phyloP scores from a whole-genome alignment of 2,888 invertebrate species.

The Thalpophila matura region DNA sequence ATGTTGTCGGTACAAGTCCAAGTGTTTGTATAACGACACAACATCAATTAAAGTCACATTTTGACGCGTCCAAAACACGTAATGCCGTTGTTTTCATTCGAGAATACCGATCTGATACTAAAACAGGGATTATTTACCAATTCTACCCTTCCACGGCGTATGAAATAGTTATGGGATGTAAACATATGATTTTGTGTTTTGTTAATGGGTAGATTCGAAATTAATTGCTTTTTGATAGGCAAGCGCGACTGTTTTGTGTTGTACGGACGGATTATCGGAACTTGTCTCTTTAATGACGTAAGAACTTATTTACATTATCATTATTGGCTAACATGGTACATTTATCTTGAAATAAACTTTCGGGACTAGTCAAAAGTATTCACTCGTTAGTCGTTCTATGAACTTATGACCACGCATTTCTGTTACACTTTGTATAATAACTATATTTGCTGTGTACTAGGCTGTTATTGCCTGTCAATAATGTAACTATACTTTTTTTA shows the following conservation, averaged over 20 bases:
- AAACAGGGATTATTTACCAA: constrained; percentile 66
- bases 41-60: constrained; percentile 90
- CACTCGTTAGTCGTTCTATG: too few relatives aligned
- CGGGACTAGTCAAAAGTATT: too few relatives aligned
- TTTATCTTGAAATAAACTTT: too few relatives aligned
- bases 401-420: too few relatives aligned
- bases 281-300: constrained; percentile 7
- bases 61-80: constrained; percentile 79
- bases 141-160: constrained; percentile 57
- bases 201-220: constrained; percentile 55
- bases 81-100: constrained; percentile 78
- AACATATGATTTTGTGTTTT: constrained; percentile 61
- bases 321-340: too few relatives aligned
- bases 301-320: not conserved
- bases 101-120: constrained; percentile 72
- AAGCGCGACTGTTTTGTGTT: constrained; percentile 20
- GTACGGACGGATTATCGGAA: not conserved
- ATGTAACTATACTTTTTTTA: too few relatives aligned
- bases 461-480: too few relatives aligned
- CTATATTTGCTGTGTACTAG: too few relatives aligned
- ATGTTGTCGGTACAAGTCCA: constrained; percentile 75
- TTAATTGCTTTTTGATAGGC: constrained; percentile 50
- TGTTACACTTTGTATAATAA: too few relatives aligned
- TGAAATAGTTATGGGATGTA: constrained; percentile 61
- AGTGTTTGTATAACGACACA: constrained; percentile 77